Conservation (phyloP, 2,113 vertebrate species). For the Sardina pilchardus region DNA sequence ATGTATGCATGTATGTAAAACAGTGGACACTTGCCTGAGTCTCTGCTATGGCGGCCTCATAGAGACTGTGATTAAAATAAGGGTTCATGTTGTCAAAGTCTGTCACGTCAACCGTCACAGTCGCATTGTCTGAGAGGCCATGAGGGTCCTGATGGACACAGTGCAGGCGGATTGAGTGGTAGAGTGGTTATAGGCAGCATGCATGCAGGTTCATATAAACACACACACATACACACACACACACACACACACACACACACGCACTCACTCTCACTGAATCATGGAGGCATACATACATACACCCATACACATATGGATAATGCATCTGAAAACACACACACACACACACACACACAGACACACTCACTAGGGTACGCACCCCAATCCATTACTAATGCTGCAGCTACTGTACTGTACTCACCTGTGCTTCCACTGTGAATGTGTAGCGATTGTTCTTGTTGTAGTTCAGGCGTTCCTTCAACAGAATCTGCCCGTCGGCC, state of each 20-base stretch:
- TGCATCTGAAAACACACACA: background rate
- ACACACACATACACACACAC: background rate
- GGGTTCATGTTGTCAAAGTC: slow-evolving; percentile 80
- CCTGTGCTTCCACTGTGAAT: slow-evolving; percentile 71
- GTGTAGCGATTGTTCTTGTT: slow-evolving; percentile 61
- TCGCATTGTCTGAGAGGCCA: slow-evolving; percentile 39
- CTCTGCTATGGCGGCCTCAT: slow-evolving; percentile 68
- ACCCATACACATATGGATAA: background rate
- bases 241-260: background rate
- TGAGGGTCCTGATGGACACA: slow-evolving; percentile 49
- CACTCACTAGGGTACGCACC: background rate
- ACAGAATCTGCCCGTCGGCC: slow-evolving; percentile 60
- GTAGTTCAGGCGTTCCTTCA: slow-evolving; percentile 71
- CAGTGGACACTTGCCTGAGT: slow-evolving; percentile 61
- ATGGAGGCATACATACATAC: background rate
- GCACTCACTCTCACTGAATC: background rate
- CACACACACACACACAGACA: background rate
- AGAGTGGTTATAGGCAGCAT: background rate
- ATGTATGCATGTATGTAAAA: background rate
- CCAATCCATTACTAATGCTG: background rate
- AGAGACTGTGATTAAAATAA: slow-evolving; percentile 69
- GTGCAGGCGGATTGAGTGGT: background rate
- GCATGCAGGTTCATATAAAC: background rate
- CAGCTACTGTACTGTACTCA: slow-evolving; percentile 56
- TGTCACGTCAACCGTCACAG: slow-evolving; percentile 56